Evolutionary conservation across 2,888 invertebrate genomes (phyloP).

Genomic region (Drosophila rellima): DNA sequence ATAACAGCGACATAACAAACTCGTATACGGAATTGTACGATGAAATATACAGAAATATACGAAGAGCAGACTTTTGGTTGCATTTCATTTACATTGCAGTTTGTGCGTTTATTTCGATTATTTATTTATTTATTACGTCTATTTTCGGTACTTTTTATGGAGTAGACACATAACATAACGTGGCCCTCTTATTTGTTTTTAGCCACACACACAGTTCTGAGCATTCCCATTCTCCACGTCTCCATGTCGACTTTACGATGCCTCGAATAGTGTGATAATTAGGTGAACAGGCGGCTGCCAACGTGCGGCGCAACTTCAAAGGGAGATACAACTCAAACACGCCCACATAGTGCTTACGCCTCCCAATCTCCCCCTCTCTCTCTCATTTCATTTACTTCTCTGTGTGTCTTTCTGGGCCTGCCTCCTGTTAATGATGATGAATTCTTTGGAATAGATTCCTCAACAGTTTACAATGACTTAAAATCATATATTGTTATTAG

Average conservation of each 20-base stretch:
- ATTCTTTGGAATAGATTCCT: slow-evolving; percentile 56
- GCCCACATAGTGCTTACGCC: slow-evolving; percentile 37
- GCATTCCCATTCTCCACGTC: background rate
- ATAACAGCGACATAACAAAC: slow-evolving; percentile 61
- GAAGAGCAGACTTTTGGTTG: slow-evolving; percentile 17
- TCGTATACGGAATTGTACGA: slow-evolving; percentile 29
- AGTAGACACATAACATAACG: slow-evolving; percentile 31
- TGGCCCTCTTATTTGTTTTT: slow-evolving; percentile 42
- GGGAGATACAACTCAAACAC: slow-evolving; percentile 31
- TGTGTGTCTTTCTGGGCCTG: slow-evolving; percentile 6
- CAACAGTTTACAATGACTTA: slow-evolving; percentile 54
- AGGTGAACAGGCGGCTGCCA: slow-evolving; percentile 76
- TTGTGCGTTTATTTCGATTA: slow-evolving; percentile 44
- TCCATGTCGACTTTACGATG: slow-evolving; percentile 64
- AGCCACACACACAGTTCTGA: slow-evolving; percentile 48
- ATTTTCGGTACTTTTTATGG: slow-evolving; percentile 53
- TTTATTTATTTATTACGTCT: slow-evolving; percentile 69
- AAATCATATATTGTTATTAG: slow-evolving; percentile 32
- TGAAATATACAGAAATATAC: slow-evolving; percentile 13
- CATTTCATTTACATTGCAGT: slow-evolving; percentile 57
- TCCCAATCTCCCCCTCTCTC: slow-evolving; percentile 1
- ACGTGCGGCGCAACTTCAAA: slow-evolving; percentile 70
- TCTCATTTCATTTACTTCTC: background rate
- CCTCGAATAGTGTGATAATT: slow-evolving; percentile 80
- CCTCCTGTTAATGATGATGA: slow-evolving; percentile 53